Percentiles rank a stretch among this genome's conserved stretches.
Conservation (phyloP, 1,140 invertebrate genomes). For the Rhynchophorus ferrugineus region DNA sequence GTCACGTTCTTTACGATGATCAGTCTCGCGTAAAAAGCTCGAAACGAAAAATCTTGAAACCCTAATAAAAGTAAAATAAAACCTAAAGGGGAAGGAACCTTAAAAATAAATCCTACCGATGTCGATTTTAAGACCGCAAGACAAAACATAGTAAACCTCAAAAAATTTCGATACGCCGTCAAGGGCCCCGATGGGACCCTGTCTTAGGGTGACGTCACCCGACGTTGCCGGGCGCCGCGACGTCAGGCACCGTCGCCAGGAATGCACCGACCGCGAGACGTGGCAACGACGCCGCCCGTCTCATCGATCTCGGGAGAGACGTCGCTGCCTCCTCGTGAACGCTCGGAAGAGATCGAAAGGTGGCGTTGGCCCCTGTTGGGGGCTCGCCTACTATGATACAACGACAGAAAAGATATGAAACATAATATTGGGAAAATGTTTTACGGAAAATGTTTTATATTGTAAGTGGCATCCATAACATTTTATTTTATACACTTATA, state of each 20-base stretch:
- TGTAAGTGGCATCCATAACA: no score
- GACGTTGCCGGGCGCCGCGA: neutral
- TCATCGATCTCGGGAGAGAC: constrained; percentile 20
- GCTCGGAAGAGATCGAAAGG: constrained; percentile 6
- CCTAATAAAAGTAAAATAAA: neutral
- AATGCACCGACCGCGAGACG: constrained; percentile 2
- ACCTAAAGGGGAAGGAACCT: no score
- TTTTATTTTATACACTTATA: no score
- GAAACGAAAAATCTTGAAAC: neutral
- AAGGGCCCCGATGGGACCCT: constrained; percentile 13
- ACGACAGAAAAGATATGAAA: neutral
- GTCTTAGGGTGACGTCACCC: constrained; percentile 6
- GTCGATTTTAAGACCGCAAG: neutral
- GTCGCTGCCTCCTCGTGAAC: constrained; percentile 1
- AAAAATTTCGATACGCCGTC: constrained; percentile 2
- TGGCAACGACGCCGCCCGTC: constrained; percentile 3
- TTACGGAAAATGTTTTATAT: no score
- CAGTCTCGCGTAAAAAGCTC: no score
- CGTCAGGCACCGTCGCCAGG: neutral
- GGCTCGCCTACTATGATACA: constrained; percentile 2
- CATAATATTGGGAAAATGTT: no score
- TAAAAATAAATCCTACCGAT: neutral
- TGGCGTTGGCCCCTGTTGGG: constrained; percentile 6
- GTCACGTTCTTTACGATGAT: no score
- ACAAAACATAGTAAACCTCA: constrained; percentile 2